phyloP scores from a whole-genome alignment of 1,140 invertebrate species.

The Xylocopa sonorina region DNA sequence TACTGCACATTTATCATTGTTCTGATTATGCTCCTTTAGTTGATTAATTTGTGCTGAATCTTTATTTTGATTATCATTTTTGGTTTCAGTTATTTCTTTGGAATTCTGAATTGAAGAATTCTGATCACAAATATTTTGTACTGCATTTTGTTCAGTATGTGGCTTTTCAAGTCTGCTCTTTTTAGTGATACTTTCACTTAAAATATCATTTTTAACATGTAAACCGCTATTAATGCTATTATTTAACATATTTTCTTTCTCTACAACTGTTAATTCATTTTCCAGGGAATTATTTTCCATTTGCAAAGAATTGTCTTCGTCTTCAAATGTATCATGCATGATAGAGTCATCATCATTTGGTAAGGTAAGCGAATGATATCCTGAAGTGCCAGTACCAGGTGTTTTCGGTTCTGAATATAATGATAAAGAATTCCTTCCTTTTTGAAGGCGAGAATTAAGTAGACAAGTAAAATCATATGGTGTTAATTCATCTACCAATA shows the following conservation, averaged over 20 bases:
- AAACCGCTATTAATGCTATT: not conserved
- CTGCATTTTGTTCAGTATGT: not conserved
- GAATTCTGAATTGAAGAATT: not conserved
- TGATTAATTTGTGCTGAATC: not conserved
- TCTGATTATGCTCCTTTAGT: not conserved
- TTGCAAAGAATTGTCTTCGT: conserved; percentile 4
- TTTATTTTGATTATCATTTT: not conserved
- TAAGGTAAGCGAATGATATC: conserved; percentile 26
- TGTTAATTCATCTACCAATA: conserved; percentile 71
- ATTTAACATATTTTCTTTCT: not conserved
- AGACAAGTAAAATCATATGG: conserved; percentile 57
- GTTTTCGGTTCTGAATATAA: conserved; percentile 31
- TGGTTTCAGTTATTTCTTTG: not conserved
- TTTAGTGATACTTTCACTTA: not conserved
- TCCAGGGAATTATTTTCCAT: not conserved
- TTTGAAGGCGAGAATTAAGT: not conserved
- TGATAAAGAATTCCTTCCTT: conserved; percentile 32
- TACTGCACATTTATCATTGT: not conserved
- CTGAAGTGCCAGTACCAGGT: conserved; percentile 30
- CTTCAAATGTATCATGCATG: conserved; percentile 18
- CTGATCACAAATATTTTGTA: not conserved
- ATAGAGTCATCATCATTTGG: conserved; percentile 5
- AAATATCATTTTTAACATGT: not conserved
- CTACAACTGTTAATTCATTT: not conserved
- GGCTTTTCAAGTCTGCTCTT: not conserved